phyloP scores from a whole-genome alignment of 2,888 invertebrate genomes.

The Cyclophora albipunctata region DNA sequence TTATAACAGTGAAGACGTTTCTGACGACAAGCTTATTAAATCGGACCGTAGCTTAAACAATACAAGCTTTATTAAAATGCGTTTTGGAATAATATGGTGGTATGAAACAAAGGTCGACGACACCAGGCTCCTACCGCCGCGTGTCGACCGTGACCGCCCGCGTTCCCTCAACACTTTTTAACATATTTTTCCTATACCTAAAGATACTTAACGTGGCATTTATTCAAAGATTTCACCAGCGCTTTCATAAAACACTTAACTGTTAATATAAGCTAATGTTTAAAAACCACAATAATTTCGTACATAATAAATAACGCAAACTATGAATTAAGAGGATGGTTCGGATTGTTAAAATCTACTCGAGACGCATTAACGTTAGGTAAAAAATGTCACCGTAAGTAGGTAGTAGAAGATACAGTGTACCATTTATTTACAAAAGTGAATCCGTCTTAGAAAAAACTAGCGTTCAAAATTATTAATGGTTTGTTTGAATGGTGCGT shows the following conservation, averaged over 20 bases:
- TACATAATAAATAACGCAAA: too few relatives aligned
- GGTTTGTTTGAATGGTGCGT: conserved; percentile 73
- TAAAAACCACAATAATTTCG: background rate
- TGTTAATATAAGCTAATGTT: background rate
- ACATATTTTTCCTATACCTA: conserved; percentile 17
- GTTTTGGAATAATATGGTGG: conserved; percentile 64
- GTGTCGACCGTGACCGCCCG: conserved; percentile 53
- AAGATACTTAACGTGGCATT: background rate
- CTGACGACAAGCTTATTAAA: conserved; percentile 54
- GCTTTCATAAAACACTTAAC: background rate
- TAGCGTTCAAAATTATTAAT: conserved; percentile 72
- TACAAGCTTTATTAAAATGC: conserved; percentile 66
- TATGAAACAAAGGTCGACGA: conserved; percentile 60
- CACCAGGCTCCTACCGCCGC: conserved; percentile 46
- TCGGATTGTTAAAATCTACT: too few relatives aligned
- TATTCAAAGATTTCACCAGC: background rate
- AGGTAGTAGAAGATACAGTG: conserved; percentile 68
- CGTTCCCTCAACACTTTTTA: conserved; percentile 38
- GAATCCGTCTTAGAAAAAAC: conserved; percentile 67
- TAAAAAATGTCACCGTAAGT: conserved; percentile 69
- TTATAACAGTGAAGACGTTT: conserved; percentile 26
- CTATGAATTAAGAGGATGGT: too few relatives aligned
- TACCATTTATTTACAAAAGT: conserved; percentile 72
- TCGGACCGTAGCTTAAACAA: conserved; percentile 56
- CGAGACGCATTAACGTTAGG: conserved; percentile 22